Percentiles rank a stretch among this genome's conserved stretches.
phyloP scores from a whole-genome alignment of 2,797 vertebrate genomes.

The Notolepis coatsorum region DNA sequence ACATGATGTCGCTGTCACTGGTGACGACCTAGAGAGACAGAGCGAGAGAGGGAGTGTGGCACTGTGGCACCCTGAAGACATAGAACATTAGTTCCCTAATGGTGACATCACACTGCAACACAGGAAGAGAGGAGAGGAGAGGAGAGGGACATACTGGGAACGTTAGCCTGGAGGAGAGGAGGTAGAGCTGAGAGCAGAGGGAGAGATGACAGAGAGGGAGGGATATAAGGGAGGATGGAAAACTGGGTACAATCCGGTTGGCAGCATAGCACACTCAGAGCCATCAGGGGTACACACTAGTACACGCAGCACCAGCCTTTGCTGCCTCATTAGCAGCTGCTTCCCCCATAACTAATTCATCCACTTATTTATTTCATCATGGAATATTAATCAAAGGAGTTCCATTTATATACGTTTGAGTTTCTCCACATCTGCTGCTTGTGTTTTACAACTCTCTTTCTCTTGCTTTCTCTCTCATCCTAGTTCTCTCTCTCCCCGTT shows the following conservation, averaged over 20 bases:
- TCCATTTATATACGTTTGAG: conserved; percentile 19
- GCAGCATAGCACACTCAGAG: not conserved
- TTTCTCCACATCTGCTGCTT: conserved; percentile 28
- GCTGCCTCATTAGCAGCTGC: conserved; percentile 7
- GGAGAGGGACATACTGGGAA: conserved; percentile 32
- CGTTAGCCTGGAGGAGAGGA: conserved; percentile 40
- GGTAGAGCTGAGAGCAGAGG: not conserved
- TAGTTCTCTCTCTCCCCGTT: conserved; percentile 1
- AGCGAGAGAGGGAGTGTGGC: conserved; percentile 22
- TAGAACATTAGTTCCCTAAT: conserved; percentile 66
- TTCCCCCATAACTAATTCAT: conserved; percentile 37
- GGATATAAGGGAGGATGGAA: not conserved
- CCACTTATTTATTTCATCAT: conserved; percentile 45
- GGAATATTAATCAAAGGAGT: conserved; percentile 53
- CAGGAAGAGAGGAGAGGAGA: conserved; percentile 34
- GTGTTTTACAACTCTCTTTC: too few relatives aligned
- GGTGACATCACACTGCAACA: conserved; percentile 69
- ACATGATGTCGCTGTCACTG: too few relatives aligned
- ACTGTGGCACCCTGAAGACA: conserved; percentile 59
- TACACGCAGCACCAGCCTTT: conserved; percentile 1
- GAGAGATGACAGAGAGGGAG: conserved; percentile 4
- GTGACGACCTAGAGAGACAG: too few relatives aligned
- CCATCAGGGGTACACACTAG: not conserved
- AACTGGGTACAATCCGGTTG: conserved; percentile 3
- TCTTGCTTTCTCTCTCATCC: too few relatives aligned